Conservation (phyloP, 1,140 invertebrate species). For the Drosophila mayri region DNA sequence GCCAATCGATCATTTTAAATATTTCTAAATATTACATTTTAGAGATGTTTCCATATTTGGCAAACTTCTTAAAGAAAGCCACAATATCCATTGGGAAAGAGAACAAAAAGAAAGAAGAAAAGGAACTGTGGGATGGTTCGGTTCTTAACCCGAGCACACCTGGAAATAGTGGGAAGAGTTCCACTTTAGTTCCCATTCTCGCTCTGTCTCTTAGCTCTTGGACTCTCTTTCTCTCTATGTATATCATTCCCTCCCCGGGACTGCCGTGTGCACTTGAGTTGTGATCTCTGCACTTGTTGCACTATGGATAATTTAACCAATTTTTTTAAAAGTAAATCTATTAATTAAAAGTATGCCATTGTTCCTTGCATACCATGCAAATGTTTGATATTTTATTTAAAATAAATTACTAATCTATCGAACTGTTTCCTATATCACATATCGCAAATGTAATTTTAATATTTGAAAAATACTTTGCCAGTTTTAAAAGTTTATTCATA, state of each 20-base stretch:
- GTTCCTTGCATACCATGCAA: too few relatives aligned
- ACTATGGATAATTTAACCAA: background rate
- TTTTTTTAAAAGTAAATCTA: background rate
- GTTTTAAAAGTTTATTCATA: too few relatives aligned
- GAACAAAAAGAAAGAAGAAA: constrained; percentile 45
- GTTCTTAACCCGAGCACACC: constrained; percentile 44
- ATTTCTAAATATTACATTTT: too few relatives aligned
- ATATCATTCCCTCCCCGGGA: constrained; percentile 7
- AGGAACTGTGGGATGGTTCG: constrained; percentile 36
- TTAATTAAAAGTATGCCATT: background rate
- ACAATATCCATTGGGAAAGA: background rate
- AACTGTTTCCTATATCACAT: too few relatives aligned
- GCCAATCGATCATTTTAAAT: too few relatives aligned
- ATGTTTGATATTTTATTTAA: too few relatives aligned
- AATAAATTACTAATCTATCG: too few relatives aligned
- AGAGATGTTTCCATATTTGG: background rate
- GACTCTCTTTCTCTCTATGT: constrained; percentile 6
- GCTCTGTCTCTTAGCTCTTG: constrained; percentile 5
- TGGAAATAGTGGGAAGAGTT: constrained; percentile 56
- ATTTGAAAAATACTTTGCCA: too few relatives aligned
- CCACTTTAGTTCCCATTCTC: background rate
- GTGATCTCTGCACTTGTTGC: constrained; percentile 43
- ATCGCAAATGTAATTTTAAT: too few relatives aligned
- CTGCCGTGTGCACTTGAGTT: constrained; percentile 36
- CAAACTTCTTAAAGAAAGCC: background rate